Base-by-base conservation (phyloP, 2,113 vertebrate genomes). In the Sialia sialis region DNA sequence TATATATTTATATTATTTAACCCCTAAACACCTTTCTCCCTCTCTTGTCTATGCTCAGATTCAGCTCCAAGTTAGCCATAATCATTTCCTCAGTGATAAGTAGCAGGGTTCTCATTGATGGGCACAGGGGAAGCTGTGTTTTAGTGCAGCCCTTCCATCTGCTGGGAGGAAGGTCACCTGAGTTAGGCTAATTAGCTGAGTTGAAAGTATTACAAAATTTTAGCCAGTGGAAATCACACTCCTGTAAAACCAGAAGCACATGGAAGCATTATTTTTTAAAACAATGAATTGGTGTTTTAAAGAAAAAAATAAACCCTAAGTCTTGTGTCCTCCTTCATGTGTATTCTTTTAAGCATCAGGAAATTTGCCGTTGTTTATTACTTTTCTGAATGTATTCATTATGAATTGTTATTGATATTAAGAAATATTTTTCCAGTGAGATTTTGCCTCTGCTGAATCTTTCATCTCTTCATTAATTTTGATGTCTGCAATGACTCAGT, bases 401-500 rank as follows among this genome's bases (percentile, higher is more conserved):
- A 46, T 78, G 19, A 87, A 74, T 80, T 32, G 23, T 8, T 93
- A 95, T 77, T 80, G 36, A 80, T 91, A 94, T 55, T 62, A 80
- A 77, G 84, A 85, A 83, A n/a, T 82, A 55, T 16, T 83, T 88
- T 96, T 89, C 60, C 36, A 62, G 44, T 74, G 74, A 92, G 32
- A 55, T 81, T 81, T 95, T 95, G 15, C 43, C 32, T 66, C 49
- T 85, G 27, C 23, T 80, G 46, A 44, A 76, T 89, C 88, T 94
- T 89, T 94, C 79, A 68, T 54, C 60, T 86, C 73, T 90, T 90
- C 72, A 56, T 95, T 87, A 68, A 62, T 84, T 90, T 60, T 46
- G 52, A 74, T 90, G 67, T 82, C 73, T 90, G 83, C 44, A 51
- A 87, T 66, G 68, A 78, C 64, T 56, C 84, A 30, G 52, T 36